phyloP scores from a whole-genome alignment of 1,140 invertebrate genomes.

The Pristionchus pacificus region DNA sequence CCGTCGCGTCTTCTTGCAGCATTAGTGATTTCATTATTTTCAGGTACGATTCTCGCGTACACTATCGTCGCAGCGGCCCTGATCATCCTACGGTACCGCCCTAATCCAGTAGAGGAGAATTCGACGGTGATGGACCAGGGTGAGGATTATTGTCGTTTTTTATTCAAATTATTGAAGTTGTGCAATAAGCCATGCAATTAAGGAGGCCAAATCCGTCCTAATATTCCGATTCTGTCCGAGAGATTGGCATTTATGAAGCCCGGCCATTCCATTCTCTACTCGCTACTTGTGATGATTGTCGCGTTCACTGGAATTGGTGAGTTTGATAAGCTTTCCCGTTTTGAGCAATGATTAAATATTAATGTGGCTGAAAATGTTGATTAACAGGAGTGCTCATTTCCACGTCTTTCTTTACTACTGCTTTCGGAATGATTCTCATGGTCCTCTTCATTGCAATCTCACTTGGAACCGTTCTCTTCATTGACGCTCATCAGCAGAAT shows the following conservation, averaged over 20 bases:
- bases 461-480: conserved; percentile 65
- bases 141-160: no score
- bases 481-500: conserved; percentile 63
- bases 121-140: neutral
- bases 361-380: neutral
- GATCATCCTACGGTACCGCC: conserved; percentile 67
- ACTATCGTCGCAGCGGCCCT: conserved; percentile 84
- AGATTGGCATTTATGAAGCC: neutral
- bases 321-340: no score
- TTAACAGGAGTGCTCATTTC: neutral
- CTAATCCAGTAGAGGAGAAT: conserved; percentile 11
- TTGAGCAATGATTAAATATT: neutral
- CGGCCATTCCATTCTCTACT: neutral
- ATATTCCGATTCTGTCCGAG: neutral
- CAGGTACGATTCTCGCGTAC: conserved; percentile 79
- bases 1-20: neutral
- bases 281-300: neutral
- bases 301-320: neutral
- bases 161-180: no score
- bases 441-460: neutral
- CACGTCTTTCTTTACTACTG: neutral
- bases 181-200: no score
- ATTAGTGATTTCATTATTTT: neutral
- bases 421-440: neutral
- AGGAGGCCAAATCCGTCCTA: neutral